phyloP scores from a whole-genome alignment of 2,888 invertebrate genomes.

The Agriopis aurantiaria region DNA sequence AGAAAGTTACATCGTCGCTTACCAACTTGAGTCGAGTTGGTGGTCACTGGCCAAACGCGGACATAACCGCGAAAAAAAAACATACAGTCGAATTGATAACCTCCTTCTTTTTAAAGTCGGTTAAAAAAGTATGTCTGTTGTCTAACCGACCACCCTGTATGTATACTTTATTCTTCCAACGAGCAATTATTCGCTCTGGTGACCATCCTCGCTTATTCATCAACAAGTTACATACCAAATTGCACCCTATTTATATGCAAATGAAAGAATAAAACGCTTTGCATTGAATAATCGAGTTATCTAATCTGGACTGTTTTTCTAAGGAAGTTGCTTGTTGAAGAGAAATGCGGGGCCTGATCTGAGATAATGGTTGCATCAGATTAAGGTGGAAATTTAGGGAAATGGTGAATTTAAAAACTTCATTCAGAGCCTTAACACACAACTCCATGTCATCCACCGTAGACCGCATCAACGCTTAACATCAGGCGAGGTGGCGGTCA shows the following conservation, averaged over 20 bases:
- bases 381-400: neutral
- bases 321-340: slow-evolving; percentile 28
- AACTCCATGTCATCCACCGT: too few relatives aligned
- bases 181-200: slow-evolving; percentile 48
- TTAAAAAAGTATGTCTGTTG: too few relatives aligned
- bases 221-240: slow-evolving; percentile 27
- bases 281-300: slow-evolving; percentile 42
- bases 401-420: too few relatives aligned
- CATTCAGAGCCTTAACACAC: too few relatives aligned
- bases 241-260: slow-evolving; percentile 40
- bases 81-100: too few relatives aligned
- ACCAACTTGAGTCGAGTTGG: too few relatives aligned
- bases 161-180: slow-evolving; percentile 8
- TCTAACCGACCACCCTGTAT: neutral
- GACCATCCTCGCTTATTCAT: slow-evolving; percentile 39
- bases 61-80: too few relatives aligned
- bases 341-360: slow-evolving; percentile 23
- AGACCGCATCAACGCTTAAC: too few relatives aligned
- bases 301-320: slow-evolving; percentile 43
- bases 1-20: too few relatives aligned
- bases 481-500: too few relatives aligned
- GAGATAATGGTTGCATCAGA: slow-evolving; percentile 17
- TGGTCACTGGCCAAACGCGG: too few relatives aligned
- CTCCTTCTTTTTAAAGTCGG: too few relatives aligned
- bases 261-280: slow-evolving; percentile 37